Base-by-base conservation (phyloP, 2,888 invertebrate genomes). In the Cataglyphis altisquamis region DNA sequence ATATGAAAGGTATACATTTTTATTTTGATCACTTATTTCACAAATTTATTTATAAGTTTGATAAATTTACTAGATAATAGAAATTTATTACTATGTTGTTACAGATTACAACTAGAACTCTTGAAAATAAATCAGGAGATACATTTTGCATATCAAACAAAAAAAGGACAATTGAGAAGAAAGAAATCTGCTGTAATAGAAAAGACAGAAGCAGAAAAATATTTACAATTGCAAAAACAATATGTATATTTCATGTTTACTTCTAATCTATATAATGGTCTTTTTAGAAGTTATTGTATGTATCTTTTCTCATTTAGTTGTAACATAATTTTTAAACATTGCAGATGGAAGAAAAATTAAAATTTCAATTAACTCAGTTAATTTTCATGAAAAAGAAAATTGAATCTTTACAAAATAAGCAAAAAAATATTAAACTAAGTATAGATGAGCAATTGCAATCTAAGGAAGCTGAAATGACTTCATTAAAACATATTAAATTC, bases 191-290 rank as follows among this genome's bases (percentile, higher is more conserved):
- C 99, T 15, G 97, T 98, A 94, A 96, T 98, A 89, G 99, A 99
- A 94, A 98, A 98, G 95, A 98, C 98, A 94, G 99, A 99, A 95
- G 99, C 99, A 0, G 98, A 99, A 94, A 98, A 98, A 92, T 99
- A 99, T 94, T 97, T 98, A 39, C 95, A 97, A 55, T 95, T 99
- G 0, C 98, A 98, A 94, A 97, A 98, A 92, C 98, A 99, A 95
- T 96, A 98, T 96, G 98, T 98, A 94, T 92, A 95, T 92, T 36
- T 25, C 39, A 60, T 25, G 15, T 55, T 3, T 63, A 60, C 63
- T 74, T 72, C n/a, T 18, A 72, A 75, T 72, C 8, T 67, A 55
- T 84, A 36, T 83, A 72, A 70, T 21, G 66, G 36, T 67, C 0
- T 67, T 67, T 55, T 12, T 6, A 29, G 12, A 63, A 41, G 15